These are phyloP conservation scores for Ecliptopera silaceata DNA, from an alignment of 2,888 invertebrate genomes.

Conservation along the genomic window DNA sequence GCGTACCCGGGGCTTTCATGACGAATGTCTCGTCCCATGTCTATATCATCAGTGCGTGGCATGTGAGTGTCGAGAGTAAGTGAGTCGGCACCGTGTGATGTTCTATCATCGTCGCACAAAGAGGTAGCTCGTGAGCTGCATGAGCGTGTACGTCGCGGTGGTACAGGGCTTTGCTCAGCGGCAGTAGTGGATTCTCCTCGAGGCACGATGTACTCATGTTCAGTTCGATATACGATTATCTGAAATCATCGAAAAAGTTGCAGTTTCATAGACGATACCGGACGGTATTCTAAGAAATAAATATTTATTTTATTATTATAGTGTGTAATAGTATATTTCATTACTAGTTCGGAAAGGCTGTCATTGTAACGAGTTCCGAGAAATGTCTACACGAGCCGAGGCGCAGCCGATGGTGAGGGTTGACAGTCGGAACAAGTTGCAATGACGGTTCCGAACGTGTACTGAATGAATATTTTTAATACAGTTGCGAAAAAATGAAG, in stretches of 20 bases:
- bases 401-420: no score
- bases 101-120: slow-evolving; percentile 87
- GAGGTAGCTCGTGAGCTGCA: slow-evolving; percentile 80
- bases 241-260: slow-evolving; percentile 55
- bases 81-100: slow-evolving; percentile 88
- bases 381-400: no score
- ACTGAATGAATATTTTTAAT: no score
- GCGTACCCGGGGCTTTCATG: slow-evolving; percentile 87
- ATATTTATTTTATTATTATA: no score
- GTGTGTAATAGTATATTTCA: no score
- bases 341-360: no score
- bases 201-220: slow-evolving; percentile 86
- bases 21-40: slow-evolving; percentile 66
- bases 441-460: no score
- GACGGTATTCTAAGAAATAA: no score
- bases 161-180: slow-evolving; percentile 78
- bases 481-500: no score
- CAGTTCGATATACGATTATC: slow-evolving; percentile 86
- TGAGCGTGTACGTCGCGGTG: slow-evolving; percentile 83
- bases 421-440: no score
- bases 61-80: slow-evolving; percentile 79
- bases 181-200: slow-evolving; percentile 59
- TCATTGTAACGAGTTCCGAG: no score
- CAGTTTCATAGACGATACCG: no score
- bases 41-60: slow-evolving; percentile 55